These are phyloP conservation scores for Pterois miles DNA, from an alignment of 2,797 vertebrate species.

Conservation along the genomic window DNA sequence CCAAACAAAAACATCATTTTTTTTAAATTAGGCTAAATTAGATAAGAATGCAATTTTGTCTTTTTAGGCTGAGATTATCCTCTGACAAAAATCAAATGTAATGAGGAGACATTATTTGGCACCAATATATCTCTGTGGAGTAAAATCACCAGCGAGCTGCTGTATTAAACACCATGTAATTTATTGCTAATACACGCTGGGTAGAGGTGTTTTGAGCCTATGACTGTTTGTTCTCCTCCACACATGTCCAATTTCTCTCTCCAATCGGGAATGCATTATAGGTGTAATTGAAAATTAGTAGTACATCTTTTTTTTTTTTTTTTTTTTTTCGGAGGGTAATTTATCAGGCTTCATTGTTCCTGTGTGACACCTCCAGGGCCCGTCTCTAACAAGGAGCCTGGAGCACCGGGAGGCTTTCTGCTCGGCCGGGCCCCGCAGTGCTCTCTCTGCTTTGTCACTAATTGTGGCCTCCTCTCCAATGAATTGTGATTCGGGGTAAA, in stretches of 20 bases:
- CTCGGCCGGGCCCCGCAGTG: slow-evolving; percentile 82
- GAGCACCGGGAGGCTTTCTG: slow-evolving; percentile 93
- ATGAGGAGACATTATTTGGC: slow-evolving; percentile 60
- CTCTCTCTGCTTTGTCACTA: slow-evolving; percentile 93
- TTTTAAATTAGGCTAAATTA: slow-evolving; percentile 57
- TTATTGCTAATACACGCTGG: slow-evolving; percentile 66
- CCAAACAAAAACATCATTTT: slow-evolving; percentile 60
- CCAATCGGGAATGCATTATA: slow-evolving; percentile 97
- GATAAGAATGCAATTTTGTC: slow-evolving; percentile 58
- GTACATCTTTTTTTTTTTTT: slow-evolving; percentile 88
- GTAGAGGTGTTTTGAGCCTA: slow-evolving; percentile 68
- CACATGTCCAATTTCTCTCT: slow-evolving; percentile 92
- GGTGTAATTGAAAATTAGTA: slow-evolving; percentile 99
- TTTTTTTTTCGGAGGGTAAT: slow-evolving; percentile 89
- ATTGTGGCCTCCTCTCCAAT: slow-evolving; percentile 99
- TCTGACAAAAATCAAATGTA: slow-evolving; percentile 57
- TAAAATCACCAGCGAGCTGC: slow-evolving; percentile 56
- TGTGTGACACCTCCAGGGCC: slow-evolving; percentile 94
- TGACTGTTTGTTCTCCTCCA: slow-evolving; percentile 83
- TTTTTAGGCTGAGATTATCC: slow-evolving; percentile 56
- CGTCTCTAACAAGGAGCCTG: slow-evolving; percentile 95
- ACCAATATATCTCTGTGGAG: slow-evolving; percentile 21
- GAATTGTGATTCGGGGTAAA: slow-evolving; percentile 98
- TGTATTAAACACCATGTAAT: slow-evolving; percentile 67
- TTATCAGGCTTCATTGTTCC: slow-evolving; percentile 98